These are phyloP conservation scores for Papilio machaon DNA, from an alignment of 1,140 invertebrate species.

Conservation along the genomic window DNA sequence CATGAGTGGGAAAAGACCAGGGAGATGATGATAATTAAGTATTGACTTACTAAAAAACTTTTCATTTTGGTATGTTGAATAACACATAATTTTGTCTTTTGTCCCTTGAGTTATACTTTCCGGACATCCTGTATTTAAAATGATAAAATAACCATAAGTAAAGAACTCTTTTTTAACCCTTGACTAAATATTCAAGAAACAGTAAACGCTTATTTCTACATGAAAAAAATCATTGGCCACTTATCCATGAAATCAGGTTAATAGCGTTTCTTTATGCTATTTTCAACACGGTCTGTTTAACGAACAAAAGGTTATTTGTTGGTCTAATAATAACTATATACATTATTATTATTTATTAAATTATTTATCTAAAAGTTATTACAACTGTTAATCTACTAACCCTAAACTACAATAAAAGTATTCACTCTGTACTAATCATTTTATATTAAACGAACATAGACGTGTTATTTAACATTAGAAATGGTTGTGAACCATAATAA, in stretches of 20 bases:
- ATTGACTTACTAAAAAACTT: background rate
- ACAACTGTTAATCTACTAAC: background rate
- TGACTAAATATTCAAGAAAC: background rate
- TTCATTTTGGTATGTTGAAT: too few relatives aligned
- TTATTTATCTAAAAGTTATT: background rate
- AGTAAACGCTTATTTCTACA: conserved; percentile 40
- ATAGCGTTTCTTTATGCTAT: conserved; percentile 55
- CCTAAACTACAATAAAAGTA: background rate
- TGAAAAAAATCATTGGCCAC: conserved; percentile 47
- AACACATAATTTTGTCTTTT: background rate
- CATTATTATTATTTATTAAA: too few relatives aligned
- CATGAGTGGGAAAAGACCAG: too few relatives aligned
- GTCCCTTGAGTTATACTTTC: background rate
- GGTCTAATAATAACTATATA: background rate
- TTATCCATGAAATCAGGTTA: conserved; percentile 66
- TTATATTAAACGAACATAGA: too few relatives aligned
- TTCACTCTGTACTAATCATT: too few relatives aligned
- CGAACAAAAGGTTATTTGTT: conserved; percentile 27
- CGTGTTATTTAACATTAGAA: too few relatives aligned
- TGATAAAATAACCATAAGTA: background rate
- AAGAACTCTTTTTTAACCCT: background rate
- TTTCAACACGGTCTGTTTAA: conserved; percentile 58
- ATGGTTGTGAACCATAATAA: too few relatives aligned
- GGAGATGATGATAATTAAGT: too few relatives aligned
- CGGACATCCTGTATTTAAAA: background rate